phyloP scores from a whole-genome alignment of 2,113 vertebrate genomes.

The Salminus brasiliensis region DNA sequence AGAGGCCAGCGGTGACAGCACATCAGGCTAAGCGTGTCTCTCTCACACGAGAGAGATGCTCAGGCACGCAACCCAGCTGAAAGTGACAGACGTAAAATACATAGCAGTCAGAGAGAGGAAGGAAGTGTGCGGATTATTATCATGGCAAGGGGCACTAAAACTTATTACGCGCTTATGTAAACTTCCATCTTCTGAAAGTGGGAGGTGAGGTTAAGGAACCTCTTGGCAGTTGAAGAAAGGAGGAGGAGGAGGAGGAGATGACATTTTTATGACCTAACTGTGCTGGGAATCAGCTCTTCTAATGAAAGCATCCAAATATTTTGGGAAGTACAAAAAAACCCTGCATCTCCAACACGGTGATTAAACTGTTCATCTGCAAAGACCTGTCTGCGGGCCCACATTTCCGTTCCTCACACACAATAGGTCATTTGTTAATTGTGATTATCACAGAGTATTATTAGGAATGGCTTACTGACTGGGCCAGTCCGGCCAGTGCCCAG shows the following conservation, averaged over 20 bases:
- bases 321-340: neutral
- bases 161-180: conserved; percentile 54
- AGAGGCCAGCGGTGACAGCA: conserved; percentile 33
- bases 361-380: conserved; percentile 16
- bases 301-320: conserved; percentile 27
- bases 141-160: conserved; percentile 24
- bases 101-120: conserved; percentile 49
- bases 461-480: too few species aligned
- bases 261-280: conserved; percentile 10
- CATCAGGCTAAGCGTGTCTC: conserved; percentile 30
- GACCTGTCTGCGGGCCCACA: neutral
- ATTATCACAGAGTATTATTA: too few species aligned
- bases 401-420: too few species aligned
- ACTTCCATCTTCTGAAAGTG: conserved; percentile 14
- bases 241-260: neutral
- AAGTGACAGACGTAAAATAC: conserved; percentile 45
- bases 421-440: too few species aligned
- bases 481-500: too few species aligned
- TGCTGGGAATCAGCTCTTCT: conserved; percentile 19
- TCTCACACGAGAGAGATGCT: neutral
- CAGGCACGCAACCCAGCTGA: neutral
- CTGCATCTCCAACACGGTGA: conserved; percentile 65
- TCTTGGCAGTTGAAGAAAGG: conserved; percentile 13
- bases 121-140: conserved; percentile 43
- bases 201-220: conserved; percentile 26